Evolutionary conservation across 2,797 vertebrate species (phyloP).

Genomic region (Lepus townsendii): DNA sequence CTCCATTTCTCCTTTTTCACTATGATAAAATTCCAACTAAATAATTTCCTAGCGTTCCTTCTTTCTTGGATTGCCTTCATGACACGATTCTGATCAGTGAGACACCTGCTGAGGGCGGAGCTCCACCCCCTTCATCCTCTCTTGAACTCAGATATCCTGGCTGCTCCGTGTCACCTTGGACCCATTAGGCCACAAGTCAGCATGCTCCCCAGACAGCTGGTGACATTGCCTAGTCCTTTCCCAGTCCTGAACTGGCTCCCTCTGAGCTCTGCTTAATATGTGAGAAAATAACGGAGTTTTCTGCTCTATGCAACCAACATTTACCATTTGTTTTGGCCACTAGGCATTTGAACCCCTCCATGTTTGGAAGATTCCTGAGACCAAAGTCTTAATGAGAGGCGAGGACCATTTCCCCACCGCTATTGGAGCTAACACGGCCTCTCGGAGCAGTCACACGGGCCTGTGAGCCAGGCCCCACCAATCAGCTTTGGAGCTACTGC

Average conservation of each 20-base stretch:
- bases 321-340: not conserved
- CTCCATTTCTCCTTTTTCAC: not conserved
- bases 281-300: not conserved
- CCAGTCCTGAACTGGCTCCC: not conserved
- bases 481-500: not conserved
- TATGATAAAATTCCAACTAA: not conserved
- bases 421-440: not conserved
- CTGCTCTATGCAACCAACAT: not conserved
- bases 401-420: not conserved
- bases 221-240: not conserved
- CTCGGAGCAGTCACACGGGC: not conserved
- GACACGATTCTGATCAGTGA: not conserved
- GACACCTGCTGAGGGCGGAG: not conserved
- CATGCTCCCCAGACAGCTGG: not conserved
- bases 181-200: not conserved
- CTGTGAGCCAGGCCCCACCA: not conserved
- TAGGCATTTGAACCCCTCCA: not conserved
- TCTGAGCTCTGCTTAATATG: not conserved
- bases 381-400: not conserved
- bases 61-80: not conserved
- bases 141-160: not conserved
- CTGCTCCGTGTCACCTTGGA: not conserved
- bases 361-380: not conserved
- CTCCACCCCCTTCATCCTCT: not conserved
- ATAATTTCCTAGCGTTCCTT: not conserved